Base-by-base conservation (phyloP, 2,888 invertebrate species). In the Eupithecia subfuscata region DNA sequence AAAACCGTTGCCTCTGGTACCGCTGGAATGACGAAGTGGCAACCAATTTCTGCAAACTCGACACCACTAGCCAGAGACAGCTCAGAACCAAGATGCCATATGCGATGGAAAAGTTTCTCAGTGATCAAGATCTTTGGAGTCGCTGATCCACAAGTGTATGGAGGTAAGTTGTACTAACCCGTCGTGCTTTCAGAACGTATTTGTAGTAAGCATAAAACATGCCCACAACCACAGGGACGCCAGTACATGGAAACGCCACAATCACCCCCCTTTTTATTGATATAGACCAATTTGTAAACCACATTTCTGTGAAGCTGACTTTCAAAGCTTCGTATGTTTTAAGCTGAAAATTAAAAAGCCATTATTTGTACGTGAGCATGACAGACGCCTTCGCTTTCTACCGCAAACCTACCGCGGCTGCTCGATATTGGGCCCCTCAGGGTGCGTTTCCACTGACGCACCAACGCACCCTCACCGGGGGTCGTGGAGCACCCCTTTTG, bases 91-190 rank as follows among this genome's bases (percentile, higher is more conserved):
- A 18, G 7, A 18, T 7, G 48, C 7, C 48, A n/a, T n/a, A n/a
- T n/a, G n/a, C n/a, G n/a, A n/a, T 48, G 7, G 48, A 48, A 48
- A 48, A 60, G 1, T 25, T 22, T 12, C 11, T 60, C 14, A 22
- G 60, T 60, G 60, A 60, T 22, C 56, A 56, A 22, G n/a, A 16
- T 45, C 6, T 22, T 14, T 22, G 8, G 22, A 60, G 60, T 25
- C 12, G 25, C 22, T 60, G 11, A 22, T 4, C 18, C 18, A 9
- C 18, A 22, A 4, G 14, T 30, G 63, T 63, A 14, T 30, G 7
- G 11, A 64, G 18, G 25, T 64, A 64, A 30, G 12, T 64, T 16
- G 25, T 72, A 82, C 82, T 80, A 73, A 70, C 76, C 76, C 83
- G 16, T 77, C 25, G 45, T 73, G 77, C n/a, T 77, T 30, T 73